A percentile compares a stretch with the other conserved stretches of the same genome.
These are phyloP conservation scores for Reinhardtius hippoglossoides DNA, from an alignment of 2,113 vertebrate species.

Conservation along the genomic window DNA sequence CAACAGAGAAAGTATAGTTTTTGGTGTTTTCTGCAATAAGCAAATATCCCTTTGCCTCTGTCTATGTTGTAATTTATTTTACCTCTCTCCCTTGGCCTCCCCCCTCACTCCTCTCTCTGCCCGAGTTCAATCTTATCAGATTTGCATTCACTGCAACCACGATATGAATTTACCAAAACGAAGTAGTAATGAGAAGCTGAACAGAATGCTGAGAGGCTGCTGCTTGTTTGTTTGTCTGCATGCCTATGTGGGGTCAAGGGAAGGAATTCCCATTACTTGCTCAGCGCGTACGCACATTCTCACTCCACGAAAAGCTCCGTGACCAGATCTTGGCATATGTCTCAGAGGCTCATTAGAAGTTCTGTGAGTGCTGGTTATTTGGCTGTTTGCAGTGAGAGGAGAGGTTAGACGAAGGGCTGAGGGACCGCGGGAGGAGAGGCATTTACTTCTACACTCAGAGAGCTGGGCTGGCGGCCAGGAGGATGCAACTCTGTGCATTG, in stretches of 20 bases:
- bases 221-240: constrained; percentile 28
- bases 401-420: constrained; percentile 32
- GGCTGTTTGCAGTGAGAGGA: constrained; percentile 44
- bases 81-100: not conserved
- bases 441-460: constrained; percentile 42
- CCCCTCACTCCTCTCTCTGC: not conserved
- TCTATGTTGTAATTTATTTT: constrained; percentile 1
- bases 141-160: not conserved
- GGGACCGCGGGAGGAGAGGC: constrained; percentile 34
- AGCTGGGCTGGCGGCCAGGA: constrained; percentile 44
- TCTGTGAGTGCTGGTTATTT: constrained; percentile 28
- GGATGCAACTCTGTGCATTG: constrained; percentile 35
- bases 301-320: constrained; percentile 12
- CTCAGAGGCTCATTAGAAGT: constrained; percentile 43
- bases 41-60: no score
- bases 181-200: constrained; percentile 13
- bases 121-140: not conserved
- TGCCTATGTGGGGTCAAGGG: constrained; percentile 19
- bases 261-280: constrained; percentile 12
- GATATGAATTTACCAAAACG: constrained; percentile 31
- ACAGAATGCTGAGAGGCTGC: constrained; percentile 25
- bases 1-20: not conserved
- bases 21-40: not conserved
- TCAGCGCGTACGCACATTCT: not conserved
- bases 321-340: constrained; percentile 16